Percentiles rank a stretch among this genome's conserved stretches.
Conservation (phyloP, 2,888 invertebrate genomes). For the Aporophyla nigra region DNA sequence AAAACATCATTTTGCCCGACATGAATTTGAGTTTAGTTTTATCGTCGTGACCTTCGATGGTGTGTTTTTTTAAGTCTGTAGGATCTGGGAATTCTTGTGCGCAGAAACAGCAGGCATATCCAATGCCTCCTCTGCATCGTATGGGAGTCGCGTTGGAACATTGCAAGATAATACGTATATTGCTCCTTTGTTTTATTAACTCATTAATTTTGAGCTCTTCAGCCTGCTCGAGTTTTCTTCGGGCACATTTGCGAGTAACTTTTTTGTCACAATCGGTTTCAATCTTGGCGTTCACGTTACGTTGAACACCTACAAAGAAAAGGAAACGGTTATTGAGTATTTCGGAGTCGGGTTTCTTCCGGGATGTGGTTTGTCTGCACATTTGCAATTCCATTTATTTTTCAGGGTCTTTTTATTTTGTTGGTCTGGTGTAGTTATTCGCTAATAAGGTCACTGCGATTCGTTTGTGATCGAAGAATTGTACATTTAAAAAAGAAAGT, state of each 20-base stretch:
- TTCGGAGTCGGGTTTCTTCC: slow-evolving; percentile 33
- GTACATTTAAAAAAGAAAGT: background rate
- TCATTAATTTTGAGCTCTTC: slow-evolving; percentile 49
- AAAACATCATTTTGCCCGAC: slow-evolving; percentile 67
- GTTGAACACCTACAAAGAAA: slow-evolving; percentile 73
- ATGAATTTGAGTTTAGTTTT: slow-evolving; percentile 66
- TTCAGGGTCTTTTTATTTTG: background rate
- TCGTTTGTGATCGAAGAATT: background rate
- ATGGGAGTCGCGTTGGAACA: slow-evolving; percentile 72
- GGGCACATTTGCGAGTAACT: slow-evolving; percentile 35
- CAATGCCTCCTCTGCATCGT: slow-evolving; percentile 67
- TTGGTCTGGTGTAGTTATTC: background rate
- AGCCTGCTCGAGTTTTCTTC: slow-evolving; percentile 18
- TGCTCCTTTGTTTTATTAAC: slow-evolving; percentile 63
- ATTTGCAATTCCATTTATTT: background rate
- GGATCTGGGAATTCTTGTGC: slow-evolving; percentile 69
- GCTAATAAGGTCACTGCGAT: slow-evolving; percentile 34
- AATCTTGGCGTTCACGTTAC: slow-evolving; percentile 61
- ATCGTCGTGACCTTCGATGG: slow-evolving; percentile 67
- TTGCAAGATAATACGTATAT: slow-evolving; percentile 67
- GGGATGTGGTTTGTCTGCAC: background rate
- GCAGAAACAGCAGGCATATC: slow-evolving; percentile 74
- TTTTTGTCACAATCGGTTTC: slow-evolving; percentile 57
- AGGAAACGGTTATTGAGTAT: slow-evolving; percentile 66
- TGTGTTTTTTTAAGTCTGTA: slow-evolving; percentile 72